A percentile compares a stretch with the other conserved stretches of the same genome.
phyloP scores from a whole-genome alignment of 2,888 invertebrate species.

The Leptinotarsa haldemani region DNA sequence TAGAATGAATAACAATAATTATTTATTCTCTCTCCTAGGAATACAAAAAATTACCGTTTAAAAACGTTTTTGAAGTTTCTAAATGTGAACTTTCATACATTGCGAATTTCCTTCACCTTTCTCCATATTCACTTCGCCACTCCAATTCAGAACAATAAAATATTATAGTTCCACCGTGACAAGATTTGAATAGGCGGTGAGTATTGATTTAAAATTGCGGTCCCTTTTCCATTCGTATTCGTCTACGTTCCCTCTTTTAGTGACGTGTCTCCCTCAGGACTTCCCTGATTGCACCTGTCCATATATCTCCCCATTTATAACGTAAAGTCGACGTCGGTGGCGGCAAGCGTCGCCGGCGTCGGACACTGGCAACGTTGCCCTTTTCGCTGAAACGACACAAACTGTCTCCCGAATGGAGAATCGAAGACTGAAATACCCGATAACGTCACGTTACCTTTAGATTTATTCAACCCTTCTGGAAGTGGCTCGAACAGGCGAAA shows the following conservation, averaged over 20 bases:
- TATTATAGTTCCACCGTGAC: slow-evolving; percentile 39
- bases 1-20: too few species aligned
- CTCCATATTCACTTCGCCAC: slow-evolving; percentile 17
- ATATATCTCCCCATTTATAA: slow-evolving; percentile 62
- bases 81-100: not conserved
- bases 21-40: too few species aligned
- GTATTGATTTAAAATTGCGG: slow-evolving; percentile 66
- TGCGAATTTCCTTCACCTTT: not conserved
- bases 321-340: slow-evolving; percentile 41
- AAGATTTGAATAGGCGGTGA: slow-evolving; percentile 54
- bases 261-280: slow-evolving; percentile 64
- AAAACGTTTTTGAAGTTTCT: not conserved
- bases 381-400: slow-evolving; percentile 63
- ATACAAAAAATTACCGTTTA: too few species aligned
- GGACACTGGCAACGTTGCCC: slow-evolving; percentile 37
- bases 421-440: slow-evolving; percentile 59
- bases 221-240: slow-evolving; percentile 61
- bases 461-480: slow-evolving; percentile 61
- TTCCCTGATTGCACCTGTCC: slow-evolving; percentile 66
- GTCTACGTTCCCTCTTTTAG: slow-evolving; percentile 60
- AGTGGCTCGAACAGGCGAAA: slow-evolving; percentile 28
- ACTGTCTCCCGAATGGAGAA: slow-evolving; percentile 59
- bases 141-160: slow-evolving; percentile 31
- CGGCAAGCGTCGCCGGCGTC: slow-evolving; percentile 20
- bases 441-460: slow-evolving; percentile 64